These are phyloP conservation scores for Hirundichthys speculiger DNA, from an alignment of 2,113 vertebrate species.

Conservation along the genomic window DNA sequence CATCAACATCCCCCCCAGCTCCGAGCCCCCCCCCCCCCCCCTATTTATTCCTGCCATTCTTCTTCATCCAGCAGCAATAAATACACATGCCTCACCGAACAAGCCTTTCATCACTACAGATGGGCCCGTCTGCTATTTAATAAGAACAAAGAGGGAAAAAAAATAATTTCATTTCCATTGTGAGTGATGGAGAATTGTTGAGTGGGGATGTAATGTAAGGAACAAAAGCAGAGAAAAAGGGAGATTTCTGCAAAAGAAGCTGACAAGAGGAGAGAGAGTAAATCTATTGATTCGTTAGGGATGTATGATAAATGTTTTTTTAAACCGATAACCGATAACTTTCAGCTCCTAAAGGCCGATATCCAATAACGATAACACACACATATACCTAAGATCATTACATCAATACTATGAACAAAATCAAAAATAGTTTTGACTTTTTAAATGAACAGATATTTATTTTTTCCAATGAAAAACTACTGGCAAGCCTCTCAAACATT, in stretches of 20 bases:
- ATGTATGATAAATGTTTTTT: no score
- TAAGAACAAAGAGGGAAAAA: conserved; percentile 15
- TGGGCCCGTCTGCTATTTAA: conserved; percentile 1
- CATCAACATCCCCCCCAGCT: conserved; percentile 67
- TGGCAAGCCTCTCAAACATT: no score
- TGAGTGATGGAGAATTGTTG: conserved; percentile 30
- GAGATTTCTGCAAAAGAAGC: conserved; percentile 4
- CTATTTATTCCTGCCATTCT: conserved; percentile 75
- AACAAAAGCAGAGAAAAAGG: conserved; percentile 9
- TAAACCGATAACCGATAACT: no score
- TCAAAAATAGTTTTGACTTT: no score
- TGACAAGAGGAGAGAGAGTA: no score
- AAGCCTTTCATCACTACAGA: conserved; percentile 11
- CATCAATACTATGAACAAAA: no score
- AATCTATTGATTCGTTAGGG: conserved; percentile 57
- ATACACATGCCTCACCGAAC: conserved; percentile 26
- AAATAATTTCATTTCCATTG: neutral
- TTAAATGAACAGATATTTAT: no score
- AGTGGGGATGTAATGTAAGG: conserved; percentile 7
- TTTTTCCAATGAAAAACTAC: no score
- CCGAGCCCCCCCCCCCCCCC: conserved; percentile 18
- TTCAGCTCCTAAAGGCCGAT: no score
- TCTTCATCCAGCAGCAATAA: conserved; percentile 47
- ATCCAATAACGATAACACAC: no score
- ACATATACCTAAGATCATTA: no score